Evolutionary conservation across 2,888 invertebrate species (phyloP).

Genomic region (Lamellibrachia columna): DNA sequence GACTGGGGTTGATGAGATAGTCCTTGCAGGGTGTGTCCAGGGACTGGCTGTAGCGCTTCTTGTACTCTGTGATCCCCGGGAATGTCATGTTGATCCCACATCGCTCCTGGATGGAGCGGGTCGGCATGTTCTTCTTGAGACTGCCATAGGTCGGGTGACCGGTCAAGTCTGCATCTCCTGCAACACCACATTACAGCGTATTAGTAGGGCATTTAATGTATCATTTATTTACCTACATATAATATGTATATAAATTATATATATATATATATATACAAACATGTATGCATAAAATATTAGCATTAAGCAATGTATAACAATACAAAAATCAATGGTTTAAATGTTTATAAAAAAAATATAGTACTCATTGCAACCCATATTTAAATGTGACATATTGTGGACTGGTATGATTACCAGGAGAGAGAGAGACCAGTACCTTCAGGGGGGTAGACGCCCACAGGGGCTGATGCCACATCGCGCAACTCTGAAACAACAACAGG

Average conservation of each 20-base stretch:
- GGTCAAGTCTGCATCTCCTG: not conserved
- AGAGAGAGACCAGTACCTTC: not conserved
- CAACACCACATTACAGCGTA: not conserved
- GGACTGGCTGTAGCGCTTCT: constrained; percentile 53
- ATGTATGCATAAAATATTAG: no score
- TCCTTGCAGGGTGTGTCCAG: constrained; percentile 46
- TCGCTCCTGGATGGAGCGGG: constrained; percentile 57
- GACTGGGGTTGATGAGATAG: constrained; percentile 63
- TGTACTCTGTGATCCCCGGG: constrained; percentile 62
- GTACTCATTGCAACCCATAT: no score
- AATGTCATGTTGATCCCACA: constrained; percentile 64
- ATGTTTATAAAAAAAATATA: no score
- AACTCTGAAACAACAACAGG: not conserved
- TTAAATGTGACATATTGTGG: no score
- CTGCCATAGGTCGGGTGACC: not conserved
- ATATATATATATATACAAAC: no score
- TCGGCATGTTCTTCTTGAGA: not conserved
- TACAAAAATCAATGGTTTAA: no score
- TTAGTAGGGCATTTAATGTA: no score
- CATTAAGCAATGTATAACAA: no score
- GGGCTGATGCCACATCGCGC: not conserved
- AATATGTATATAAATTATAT: no score
- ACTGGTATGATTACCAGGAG: no score
- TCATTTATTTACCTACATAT: no score
- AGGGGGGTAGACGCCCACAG: not conserved